phyloP scores from a whole-genome alignment of 2,888 invertebrate species.

The Mythimna pallens region DNA sequence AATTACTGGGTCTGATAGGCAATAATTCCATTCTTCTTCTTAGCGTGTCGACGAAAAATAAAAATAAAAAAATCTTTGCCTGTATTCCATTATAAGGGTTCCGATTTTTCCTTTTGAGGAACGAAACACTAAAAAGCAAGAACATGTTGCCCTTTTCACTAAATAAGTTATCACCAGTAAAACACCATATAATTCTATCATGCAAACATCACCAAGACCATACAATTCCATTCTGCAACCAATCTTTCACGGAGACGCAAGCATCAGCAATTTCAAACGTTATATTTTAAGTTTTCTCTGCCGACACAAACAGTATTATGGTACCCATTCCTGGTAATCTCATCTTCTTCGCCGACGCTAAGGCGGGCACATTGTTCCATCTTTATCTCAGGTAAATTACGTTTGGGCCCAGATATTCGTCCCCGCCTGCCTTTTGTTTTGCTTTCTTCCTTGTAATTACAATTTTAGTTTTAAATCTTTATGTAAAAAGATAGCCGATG shows the following conservation, averaged over 20 bases:
- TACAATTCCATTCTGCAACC: slow-evolving; percentile 24
- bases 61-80: too few species aligned
- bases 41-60: too few species aligned
- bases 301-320: slow-evolving; percentile 71
- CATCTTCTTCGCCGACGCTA: slow-evolving; percentile 69
- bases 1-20: too few species aligned
- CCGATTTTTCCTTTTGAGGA: too few species aligned
- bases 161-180: not conserved
- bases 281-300: slow-evolving; percentile 63
- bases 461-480: slow-evolving; percentile 69
- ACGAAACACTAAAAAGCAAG: too few species aligned
- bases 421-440: slow-evolving; percentile 65
- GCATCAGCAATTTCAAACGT: slow-evolving; percentile 57
- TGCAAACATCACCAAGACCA: slow-evolving; percentile 8
- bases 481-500: slow-evolving; percentile 42
- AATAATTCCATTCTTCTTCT: too few species aligned
- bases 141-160: not conserved
- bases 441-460: slow-evolving; percentile 62
- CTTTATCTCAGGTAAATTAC: slow-evolving; percentile 83
- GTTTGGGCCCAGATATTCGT: slow-evolving; percentile 68
- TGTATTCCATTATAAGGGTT: too few species aligned
- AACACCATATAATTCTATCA: not conserved
- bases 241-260: slow-evolving; percentile 34
- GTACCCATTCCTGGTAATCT: slow-evolving; percentile 77
- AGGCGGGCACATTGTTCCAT: slow-evolving; percentile 78